Evolutionary conservation across 1,140 invertebrate species (phyloP).

Genomic region (Aphidius ervi): DNA sequence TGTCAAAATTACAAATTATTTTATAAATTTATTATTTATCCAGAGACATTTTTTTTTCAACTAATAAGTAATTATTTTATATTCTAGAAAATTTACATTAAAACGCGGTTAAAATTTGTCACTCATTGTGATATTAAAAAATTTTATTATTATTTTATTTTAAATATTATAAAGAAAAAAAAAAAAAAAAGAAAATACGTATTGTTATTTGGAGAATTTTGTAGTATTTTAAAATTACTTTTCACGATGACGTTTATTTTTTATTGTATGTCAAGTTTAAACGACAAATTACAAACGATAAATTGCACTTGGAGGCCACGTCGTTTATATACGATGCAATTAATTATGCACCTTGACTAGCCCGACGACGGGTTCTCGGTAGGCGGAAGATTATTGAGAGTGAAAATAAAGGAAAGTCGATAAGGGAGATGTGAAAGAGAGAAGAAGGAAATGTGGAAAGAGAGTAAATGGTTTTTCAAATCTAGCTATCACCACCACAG

Average conservation of each 20-base stretch:
- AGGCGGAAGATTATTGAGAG: not conserved
- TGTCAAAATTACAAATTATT: too few relatives aligned
- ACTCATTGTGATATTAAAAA: too few relatives aligned
- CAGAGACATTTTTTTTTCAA: too few relatives aligned
- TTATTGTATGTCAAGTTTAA: slow-evolving; percentile 19
- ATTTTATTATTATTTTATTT: too few relatives aligned
- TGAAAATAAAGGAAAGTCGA: not conserved
- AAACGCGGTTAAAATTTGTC: too few relatives aligned
- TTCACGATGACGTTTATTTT: slow-evolving; percentile 15
- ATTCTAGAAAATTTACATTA: too few relatives aligned
- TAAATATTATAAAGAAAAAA: not conserved
- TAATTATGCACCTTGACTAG: slow-evolving; percentile 13
- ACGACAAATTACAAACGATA: slow-evolving; percentile 25
- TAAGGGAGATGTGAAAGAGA: not conserved
- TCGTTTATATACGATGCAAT: slow-evolving; percentile 15
- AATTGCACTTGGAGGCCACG: slow-evolving; percentile 14
- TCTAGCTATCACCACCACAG: slow-evolving; percentile 3
- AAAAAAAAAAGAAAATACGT: slow-evolving; percentile 1
- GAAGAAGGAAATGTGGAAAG: not conserved
- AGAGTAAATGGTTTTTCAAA: slow-evolving; percentile 22
- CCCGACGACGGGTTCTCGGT: not conserved
- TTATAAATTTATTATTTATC: too few relatives aligned
- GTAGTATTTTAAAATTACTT: slow-evolving; percentile 2
- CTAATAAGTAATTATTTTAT: too few relatives aligned
- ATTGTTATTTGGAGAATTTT: slow-evolving; percentile 10